Evolutionary conservation across 2,888 invertebrate species (phyloP), one percentile per base, ranked within the genome.

Genomic region (Pseudolycoriella hygida): DNA sequence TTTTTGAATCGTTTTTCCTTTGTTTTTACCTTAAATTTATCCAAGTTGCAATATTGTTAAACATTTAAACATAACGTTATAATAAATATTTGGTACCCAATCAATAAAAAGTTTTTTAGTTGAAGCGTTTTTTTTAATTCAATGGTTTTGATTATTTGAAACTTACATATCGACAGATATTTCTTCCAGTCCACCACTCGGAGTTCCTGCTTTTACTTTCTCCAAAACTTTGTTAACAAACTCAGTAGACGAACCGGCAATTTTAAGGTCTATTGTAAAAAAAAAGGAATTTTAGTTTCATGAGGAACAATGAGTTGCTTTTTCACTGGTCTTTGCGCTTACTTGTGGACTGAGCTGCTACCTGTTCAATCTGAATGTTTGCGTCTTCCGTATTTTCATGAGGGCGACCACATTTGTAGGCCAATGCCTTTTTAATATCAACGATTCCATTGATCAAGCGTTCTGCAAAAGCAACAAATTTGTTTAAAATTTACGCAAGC

Each of bases 151-250:
- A 25, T 25, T 25, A 6, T 8, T 25, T 25, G 8, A 25, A 25
- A 25, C 25, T 25, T 25, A 25, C 4, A 6, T 25, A 25, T 25
- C 25, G 5, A 12, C 58, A 58, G 75, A 74, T 56, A 82, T 67
- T 51, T 86, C 85, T 55, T 82, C 79, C 50, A 87, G 67, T 44
- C 85, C 85, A 52, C 85, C 83, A 54, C 77, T 77, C 45, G 76
- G 73, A 57, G 80, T 77, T 30, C 90, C 92, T 49, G 73, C 67
- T 64, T 77, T 84, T 45, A 92, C 80, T 61, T 84, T 88, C 48
- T 89, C 88, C 64, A 94, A 68, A 48, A 94, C 80, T 67, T 77
- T 80, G 64, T 94, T 94, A 37, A 96, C 94, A 65, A 85, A 94
- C 55, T 93, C 93, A 11, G 93, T 89, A 42, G 92, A 84, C 55